A percentile compares a stretch with the other conserved stretches of the same genome.
Conservation (phyloP, 1,140 invertebrate genomes). For the Chironomus tepperi region DNA sequence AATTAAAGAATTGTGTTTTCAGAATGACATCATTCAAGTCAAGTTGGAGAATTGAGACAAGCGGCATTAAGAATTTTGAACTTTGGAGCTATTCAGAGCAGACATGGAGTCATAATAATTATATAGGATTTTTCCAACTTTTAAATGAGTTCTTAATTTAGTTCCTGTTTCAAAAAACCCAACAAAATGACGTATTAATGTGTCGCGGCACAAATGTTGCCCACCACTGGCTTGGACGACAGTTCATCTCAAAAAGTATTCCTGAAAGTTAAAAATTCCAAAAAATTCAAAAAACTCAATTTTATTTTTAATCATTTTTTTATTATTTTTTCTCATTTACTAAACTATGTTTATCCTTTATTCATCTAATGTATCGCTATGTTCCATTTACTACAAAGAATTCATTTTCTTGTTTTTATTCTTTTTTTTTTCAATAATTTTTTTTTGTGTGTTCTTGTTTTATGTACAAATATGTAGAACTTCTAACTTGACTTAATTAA, state of each 20-base stretch:
- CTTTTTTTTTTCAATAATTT: background rate
- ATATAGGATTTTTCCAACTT: no score
- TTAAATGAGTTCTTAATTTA: no score
- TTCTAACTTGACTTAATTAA: background rate
- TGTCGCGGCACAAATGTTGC: no score
- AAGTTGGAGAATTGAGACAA: no score
- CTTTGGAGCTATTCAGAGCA: no score
- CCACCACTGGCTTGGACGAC: no score
- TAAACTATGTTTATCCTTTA: background rate
- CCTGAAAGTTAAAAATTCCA: background rate
- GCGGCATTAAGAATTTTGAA: no score
- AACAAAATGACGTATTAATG: no score
- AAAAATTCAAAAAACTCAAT: background rate
- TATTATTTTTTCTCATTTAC: background rate
- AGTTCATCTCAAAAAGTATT: no score
- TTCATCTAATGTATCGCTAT: background rate
- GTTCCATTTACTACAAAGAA: conserved; percentile 13
- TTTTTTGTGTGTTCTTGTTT: background rate
- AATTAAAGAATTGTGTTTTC: background rate
- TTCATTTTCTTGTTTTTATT: no score
- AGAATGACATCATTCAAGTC: background rate
- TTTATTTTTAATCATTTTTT: background rate
- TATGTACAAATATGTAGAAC: background rate
- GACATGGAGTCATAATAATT: no score
- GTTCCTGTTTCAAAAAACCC: no score